Evolutionary conservation across 2,888 invertebrate genomes (phyloP), one percentile per base, ranked within the genome.

Genomic region (Polyommatus iphigenia): DNA sequence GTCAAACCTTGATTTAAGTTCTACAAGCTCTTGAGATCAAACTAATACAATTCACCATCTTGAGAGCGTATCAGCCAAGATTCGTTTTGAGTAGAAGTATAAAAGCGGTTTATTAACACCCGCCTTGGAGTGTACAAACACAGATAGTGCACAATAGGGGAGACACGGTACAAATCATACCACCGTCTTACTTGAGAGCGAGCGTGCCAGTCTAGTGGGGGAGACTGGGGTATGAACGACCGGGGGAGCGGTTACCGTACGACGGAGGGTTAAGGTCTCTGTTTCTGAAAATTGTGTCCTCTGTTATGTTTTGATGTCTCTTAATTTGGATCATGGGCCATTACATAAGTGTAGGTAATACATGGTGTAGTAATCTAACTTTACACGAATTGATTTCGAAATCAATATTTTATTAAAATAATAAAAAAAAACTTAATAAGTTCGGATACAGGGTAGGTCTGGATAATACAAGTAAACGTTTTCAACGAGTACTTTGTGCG

Each of bases 171-270:
- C 67, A 32, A 2, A 32, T 67, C 29, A 67, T 15, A 67, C 29
- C 54, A 75, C 59, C 36, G 36, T 77, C 78, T 76, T 78, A 79
- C 78, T 77, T 80, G 76, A 72, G 29, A 67, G 29, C 67, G 67
- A 29, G 29, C 15, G 29, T 1, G 67, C 29, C 67, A 24, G 62
- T 24, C 67, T 67, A 67, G 29, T 91, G 90, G 89, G 86, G 81
- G 84, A 84, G 75, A 84, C 41, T 78, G 73, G 46, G 20, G 2
- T 50, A 6, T 32, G 50, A 24, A 90, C 82, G 59, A 83, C 84
- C 59, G 91, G 89, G 20, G 87, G 85, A 77, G 90, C 84, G 1
- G 87, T 84, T 79, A 88, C 85, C 8, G 85, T 85, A 80, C 89
- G 85, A 79, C 87, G 86, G 79, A 86, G 83, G 82, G 87, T 86